These are phyloP conservation scores for Drosophila infuscata DNA, from an alignment of 2,888 invertebrate genomes.

Conservation along the genomic window DNA sequence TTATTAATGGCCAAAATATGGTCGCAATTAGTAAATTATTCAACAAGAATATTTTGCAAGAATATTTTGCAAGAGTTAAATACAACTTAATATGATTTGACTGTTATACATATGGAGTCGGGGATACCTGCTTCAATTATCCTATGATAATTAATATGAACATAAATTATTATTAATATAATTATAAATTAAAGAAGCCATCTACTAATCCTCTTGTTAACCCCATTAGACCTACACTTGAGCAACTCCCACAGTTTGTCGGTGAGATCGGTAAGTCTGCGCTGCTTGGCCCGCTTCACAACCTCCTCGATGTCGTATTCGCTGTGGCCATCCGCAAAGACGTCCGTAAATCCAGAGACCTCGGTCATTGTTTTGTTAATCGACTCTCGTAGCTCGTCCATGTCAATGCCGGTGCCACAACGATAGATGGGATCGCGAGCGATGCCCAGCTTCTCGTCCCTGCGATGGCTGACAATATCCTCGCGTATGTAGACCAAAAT, in stretches of 20 bases:
- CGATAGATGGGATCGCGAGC: slow-evolving; percentile 75
- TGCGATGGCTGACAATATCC: slow-evolving; percentile 81
- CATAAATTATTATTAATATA: not conserved
- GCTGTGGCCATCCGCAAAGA: slow-evolving; percentile 56
- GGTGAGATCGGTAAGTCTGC: slow-evolving; percentile 80
- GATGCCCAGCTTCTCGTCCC: slow-evolving; percentile 49
- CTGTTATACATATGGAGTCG: too few species aligned
- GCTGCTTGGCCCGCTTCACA: slow-evolving; percentile 74
- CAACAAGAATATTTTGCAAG: too few species aligned
- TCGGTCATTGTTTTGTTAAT: slow-evolving; percentile 82
- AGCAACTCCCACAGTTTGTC: slow-evolving; percentile 84
- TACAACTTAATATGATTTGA: too few species aligned
- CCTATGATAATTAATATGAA: not conserved
- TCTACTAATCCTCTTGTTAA: not conserved
- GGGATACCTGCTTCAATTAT: too few species aligned
- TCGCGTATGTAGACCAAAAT: slow-evolving; percentile 82
- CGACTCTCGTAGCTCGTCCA: slow-evolving; percentile 76
- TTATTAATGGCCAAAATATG: not conserved
- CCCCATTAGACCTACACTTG: slow-evolving; percentile 68
- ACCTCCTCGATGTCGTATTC: slow-evolving; percentile 82
- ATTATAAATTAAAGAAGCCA: not conserved
- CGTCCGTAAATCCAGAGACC: slow-evolving; percentile 70
- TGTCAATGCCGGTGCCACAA: slow-evolving; percentile 81
- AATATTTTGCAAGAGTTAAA: too few species aligned
- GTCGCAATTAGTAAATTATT: too few species aligned